phyloP scores from a whole-genome alignment of 2,888 invertebrate species.

The Hypena proboscidalis region DNA sequence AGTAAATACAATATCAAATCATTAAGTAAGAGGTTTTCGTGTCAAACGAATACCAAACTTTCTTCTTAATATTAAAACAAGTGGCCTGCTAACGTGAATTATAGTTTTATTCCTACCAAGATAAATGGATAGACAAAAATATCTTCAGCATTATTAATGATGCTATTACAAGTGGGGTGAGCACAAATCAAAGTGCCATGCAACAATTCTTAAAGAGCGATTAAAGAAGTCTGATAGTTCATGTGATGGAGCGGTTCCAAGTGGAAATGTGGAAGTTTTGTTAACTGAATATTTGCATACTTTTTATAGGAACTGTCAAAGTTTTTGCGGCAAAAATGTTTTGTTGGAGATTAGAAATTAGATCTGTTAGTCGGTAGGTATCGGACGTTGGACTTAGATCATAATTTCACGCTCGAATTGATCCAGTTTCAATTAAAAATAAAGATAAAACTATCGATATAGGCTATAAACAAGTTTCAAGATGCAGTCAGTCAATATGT shows the following conservation, averaged over 20 bases:
- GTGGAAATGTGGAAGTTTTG: slow-evolving; percentile 26
- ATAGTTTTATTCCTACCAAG: slow-evolving; percentile 17
- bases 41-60: slow-evolving; percentile 4
- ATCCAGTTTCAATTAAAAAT: too few species aligned
- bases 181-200: slow-evolving; percentile 45
- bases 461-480: too few species aligned
- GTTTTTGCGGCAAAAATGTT: neutral
- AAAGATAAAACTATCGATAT: too few species aligned
- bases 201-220: slow-evolving; percentile 44
- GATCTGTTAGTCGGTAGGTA: too few species aligned
- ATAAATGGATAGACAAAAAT: slow-evolving; percentile 30
- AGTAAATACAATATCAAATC: too few species aligned
- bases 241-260: slow-evolving; percentile 24
- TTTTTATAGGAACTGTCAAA: slow-evolving; percentile 11
- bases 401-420: too few species aligned
- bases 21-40: neutral
- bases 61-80: slow-evolving; percentile 9
- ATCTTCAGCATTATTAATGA: slow-evolving; percentile 28
- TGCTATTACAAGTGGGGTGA: slow-evolving; percentile 34
- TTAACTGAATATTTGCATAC: slow-evolving; percentile 25
- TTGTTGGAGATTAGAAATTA: too few species aligned
- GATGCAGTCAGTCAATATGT: too few species aligned
- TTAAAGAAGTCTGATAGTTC: slow-evolving; percentile 30
- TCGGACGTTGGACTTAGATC: too few species aligned
- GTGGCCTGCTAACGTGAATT: slow-evolving; percentile 11